Percentiles rank a stretch among this genome's conserved stretches.
These are phyloP conservation scores for Matsumurasca onukii DNA, from an alignment of 1,140 invertebrate species.

Conservation along the genomic window DNA sequence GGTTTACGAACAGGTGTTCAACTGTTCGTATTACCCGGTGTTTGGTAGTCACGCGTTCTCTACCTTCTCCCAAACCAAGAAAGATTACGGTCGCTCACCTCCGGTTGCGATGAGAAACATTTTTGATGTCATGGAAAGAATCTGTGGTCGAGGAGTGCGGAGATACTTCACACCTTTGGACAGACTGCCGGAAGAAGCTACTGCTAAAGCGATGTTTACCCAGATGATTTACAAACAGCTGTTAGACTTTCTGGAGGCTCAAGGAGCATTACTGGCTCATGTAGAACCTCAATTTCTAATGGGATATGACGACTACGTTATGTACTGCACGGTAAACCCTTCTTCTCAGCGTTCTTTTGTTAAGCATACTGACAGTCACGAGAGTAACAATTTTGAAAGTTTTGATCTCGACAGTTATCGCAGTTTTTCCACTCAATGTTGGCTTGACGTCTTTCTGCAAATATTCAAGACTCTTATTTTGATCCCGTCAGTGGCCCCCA, in stretches of 20 bases:
- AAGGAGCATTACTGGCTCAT: conserved; percentile 44
- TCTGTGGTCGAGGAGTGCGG: conserved; percentile 29
- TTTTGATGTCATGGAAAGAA: conserved; percentile 26
- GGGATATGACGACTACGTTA: conserved; percentile 45
- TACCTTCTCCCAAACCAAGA: conserved; percentile 5
- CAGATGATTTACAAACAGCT: conserved; percentile 34
- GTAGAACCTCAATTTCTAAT: conserved; percentile 45
- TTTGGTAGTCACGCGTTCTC: conserved; percentile 29
- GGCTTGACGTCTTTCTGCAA: conserved; percentile 50
- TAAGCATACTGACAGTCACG: not conserved
- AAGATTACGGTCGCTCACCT: conserved; percentile 1
- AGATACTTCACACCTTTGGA: conserved; percentile 27
- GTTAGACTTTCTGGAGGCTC: conserved; percentile 42
- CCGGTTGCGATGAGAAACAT: conserved; percentile 25
- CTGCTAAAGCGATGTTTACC: conserved; percentile 3
- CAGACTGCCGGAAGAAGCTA: conserved; percentile 13
- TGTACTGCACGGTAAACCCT: not conserved
- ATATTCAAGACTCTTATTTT: conserved; percentile 47
- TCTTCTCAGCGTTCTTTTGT: too few relatives aligned
- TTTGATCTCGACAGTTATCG: conserved; percentile 38
- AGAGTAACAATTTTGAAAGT: not conserved
- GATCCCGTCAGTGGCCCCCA: conserved; percentile 19
- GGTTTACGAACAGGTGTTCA: conserved; percentile 36
- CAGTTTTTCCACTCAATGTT: conserved; percentile 46
- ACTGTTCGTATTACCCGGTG: conserved; percentile 27